These are phyloP conservation scores for Andinoacara biseriatus DNA, from an alignment of 2,113 vertebrate genomes.

Conservation along the genomic window DNA sequence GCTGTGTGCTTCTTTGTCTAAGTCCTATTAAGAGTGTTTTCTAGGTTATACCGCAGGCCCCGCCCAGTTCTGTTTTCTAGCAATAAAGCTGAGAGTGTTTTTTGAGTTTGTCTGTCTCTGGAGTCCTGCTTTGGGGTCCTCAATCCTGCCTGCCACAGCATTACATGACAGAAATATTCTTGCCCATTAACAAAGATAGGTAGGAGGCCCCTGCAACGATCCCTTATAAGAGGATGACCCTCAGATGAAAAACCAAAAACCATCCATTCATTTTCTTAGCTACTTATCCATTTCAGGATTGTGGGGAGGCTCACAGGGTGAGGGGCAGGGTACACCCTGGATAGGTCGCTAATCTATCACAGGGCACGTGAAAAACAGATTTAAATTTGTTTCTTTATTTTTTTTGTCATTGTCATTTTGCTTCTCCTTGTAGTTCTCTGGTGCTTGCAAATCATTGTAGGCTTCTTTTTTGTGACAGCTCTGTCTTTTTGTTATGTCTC, in stretches of 20 bases:
- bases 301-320: not conserved
- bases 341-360: not conserved
- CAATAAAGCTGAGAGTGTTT: too few species aligned
- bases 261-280: not conserved
- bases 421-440: not conserved
- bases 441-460: not conserved
- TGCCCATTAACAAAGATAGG: not conserved
- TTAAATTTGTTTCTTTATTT: not conserved
- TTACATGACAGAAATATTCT: too few species aligned
- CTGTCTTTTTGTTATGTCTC: not conserved
- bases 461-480: not conserved
- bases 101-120: too few species aligned
- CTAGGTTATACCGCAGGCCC: too few species aligned
- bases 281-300: not conserved
- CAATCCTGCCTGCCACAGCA: too few species aligned
- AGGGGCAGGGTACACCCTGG: too few species aligned
- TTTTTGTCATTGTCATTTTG: not conserved
- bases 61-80: too few species aligned
- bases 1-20: too few species aligned
- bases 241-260: not conserved
- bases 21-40: too few species aligned
- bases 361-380: not conserved
- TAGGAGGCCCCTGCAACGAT: not conserved
- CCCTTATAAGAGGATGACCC: not conserved
- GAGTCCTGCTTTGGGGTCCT: too few species aligned